A percentile compares a stretch with the other conserved stretches of the same genome.
Evolutionary conservation across 2,888 invertebrate species (phyloP).

Genomic region (Brachylomia viminalis): DNA sequence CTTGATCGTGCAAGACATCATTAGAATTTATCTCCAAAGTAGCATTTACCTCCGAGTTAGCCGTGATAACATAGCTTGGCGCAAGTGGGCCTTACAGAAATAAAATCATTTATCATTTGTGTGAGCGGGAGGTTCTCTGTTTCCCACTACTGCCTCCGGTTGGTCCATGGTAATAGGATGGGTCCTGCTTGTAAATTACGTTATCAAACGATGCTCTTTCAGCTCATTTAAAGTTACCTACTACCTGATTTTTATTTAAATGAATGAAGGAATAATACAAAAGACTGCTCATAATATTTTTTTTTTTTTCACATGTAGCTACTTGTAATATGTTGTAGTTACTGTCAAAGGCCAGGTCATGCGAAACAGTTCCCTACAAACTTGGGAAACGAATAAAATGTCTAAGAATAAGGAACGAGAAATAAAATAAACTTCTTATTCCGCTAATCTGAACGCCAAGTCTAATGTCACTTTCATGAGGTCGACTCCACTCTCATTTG

Average conservation of each 20-base stretch:
- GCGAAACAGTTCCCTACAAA: neutral
- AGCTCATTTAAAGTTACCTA: neutral
- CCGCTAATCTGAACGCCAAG: constrained; percentile 37
- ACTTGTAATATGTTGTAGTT: neutral
- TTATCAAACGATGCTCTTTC: neutral
- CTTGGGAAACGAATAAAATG: constrained; percentile 9
- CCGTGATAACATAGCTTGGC: too few relatives aligned
- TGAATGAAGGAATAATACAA: neutral
- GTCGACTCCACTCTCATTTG: constrained; percentile 49
- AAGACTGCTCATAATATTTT: neutral
- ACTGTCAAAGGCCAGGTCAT: neutral
- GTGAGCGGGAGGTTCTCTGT: neutral
- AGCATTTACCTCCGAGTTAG: too few relatives aligned
- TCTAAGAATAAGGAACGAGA: constrained; percentile 10
- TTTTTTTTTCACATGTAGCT: too few relatives aligned
- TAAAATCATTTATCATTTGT: too few relatives aligned
- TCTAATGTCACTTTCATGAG: constrained; percentile 47
- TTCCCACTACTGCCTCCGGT: neutral
- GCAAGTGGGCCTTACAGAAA: too few relatives aligned
- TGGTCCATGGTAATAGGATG: too few relatives aligned
- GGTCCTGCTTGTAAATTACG: neutral
- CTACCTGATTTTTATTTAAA: neutral
- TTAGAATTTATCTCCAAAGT: too few relatives aligned
- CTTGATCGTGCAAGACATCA: too few relatives aligned
- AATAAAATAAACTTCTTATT: constrained; percentile 53